Percentiles rank a stretch among this genome's conserved stretches.
phyloP scores from a whole-genome alignment of 30 jellyfish, hydroid and myxozoan genomes.

The Turritopsis dohrnii region DNA sequence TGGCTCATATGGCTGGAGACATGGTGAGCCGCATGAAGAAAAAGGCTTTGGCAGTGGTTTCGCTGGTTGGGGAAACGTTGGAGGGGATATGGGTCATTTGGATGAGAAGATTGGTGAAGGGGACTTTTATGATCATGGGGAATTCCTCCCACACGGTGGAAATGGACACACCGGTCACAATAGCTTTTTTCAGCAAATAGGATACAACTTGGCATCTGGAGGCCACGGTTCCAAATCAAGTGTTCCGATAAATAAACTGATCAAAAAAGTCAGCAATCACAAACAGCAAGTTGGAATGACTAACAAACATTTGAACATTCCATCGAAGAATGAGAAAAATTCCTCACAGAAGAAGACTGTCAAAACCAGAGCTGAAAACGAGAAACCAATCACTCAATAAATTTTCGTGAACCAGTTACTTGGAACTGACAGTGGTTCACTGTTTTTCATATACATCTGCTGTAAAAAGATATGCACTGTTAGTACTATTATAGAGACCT shows the following conservation, averaged over 20 bases:
- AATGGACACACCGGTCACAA: slow-evolving; percentile 5
- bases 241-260: neutral
- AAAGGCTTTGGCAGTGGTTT: slow-evolving; percentile 62
- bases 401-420: neutral
- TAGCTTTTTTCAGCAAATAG: neutral
- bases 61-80: slow-evolving; percentile 55
- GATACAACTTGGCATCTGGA: neutral
- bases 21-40: slow-evolving; percentile 20
- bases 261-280: neutral
- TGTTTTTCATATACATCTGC: too few species aligned
- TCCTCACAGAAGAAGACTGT: neutral
- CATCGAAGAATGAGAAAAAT: neutral
- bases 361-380: slow-evolving; percentile 2
- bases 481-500: too few species aligned
- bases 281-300: neutral
- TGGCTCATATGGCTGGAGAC: slow-evolving; percentile 29
- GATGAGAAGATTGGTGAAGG: slow-evolving; percentile 24
- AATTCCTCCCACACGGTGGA: slow-evolving; percentile 53
- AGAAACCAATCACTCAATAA: neutral
- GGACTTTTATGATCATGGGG: slow-evolving; percentile 22
- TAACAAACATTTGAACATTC: neutral
- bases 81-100: slow-evolving; percentile 40
- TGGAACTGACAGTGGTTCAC: neutral
- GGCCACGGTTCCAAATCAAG: neutral
- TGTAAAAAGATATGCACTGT: too few species aligned